A percentile compares a stretch with the other conserved stretches of the same genome.
Evolutionary conservation across 1,140 invertebrate species (phyloP).

Genomic region (Drosophila mojavensis): DNA sequence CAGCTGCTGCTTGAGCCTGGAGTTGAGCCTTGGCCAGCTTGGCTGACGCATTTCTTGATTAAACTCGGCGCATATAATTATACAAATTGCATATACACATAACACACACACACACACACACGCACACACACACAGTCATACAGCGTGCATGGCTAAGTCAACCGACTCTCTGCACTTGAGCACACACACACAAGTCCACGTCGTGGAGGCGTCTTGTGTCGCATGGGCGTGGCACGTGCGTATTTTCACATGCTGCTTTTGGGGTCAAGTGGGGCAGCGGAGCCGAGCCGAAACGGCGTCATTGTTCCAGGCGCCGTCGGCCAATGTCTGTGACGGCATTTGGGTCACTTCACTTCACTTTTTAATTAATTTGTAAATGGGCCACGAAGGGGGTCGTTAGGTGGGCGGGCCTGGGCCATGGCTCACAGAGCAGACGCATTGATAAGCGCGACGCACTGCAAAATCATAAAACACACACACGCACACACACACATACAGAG

Average conservation of each 20-base stretch:
- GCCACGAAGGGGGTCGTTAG: not conserved
- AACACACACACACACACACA: no score
- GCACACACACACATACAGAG: conserved; percentile 1
- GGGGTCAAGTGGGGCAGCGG: conserved; percentile 11
- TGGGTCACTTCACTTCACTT: conserved; percentile 41
- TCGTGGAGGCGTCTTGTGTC: not conserved
- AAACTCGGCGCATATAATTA: no score
- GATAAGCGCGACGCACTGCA: conserved; percentile 23
- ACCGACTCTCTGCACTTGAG: no score
- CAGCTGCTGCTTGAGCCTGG: not conserved
- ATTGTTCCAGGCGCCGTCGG: conserved; percentile 20
- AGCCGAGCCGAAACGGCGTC: conserved; percentile 14
- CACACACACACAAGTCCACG: no score
- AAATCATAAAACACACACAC: conserved; percentile 28
- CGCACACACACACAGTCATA: no score
- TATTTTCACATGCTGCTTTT: not conserved
- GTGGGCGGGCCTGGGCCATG: not conserved
- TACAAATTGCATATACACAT: no score
- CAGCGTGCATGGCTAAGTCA: no score
- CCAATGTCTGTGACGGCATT: conserved; percentile 36
- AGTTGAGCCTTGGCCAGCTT: no score
- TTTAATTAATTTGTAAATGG: conserved; percentile 43
- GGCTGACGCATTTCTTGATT: no score
- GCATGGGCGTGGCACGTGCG: not conserved
- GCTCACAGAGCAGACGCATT: conserved; percentile 6